These are phyloP conservation scores for Phragmatobia fuliginosa DNA, from an alignment of 2,888 invertebrate species.

Conservation along the genomic window DNA sequence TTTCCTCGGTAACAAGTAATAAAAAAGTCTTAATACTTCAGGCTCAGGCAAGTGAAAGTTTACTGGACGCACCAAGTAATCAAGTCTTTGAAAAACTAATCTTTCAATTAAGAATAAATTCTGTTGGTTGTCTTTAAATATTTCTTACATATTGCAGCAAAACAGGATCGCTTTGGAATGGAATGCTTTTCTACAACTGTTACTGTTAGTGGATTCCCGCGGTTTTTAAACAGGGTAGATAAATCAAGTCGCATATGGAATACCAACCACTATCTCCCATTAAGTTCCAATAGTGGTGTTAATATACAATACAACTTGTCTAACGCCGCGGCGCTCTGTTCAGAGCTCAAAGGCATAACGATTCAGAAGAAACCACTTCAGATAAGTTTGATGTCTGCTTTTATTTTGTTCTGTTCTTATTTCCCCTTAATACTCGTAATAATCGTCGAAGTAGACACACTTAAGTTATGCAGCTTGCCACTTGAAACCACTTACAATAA, in stretches of 20 bases:
- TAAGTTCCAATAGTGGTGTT: not conserved
- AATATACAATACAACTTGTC: not conserved
- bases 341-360: not conserved
- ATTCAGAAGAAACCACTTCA: conserved; percentile 9
- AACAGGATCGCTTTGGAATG: not conserved
- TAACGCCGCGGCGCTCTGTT: not conserved
- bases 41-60: conserved; percentile 65
- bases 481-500: conserved; percentile 23
- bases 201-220: not conserved
- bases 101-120: conserved; percentile 70
- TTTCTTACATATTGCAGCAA: conserved; percentile 3
- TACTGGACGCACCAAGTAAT: conserved; percentile 65
- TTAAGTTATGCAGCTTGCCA: conserved; percentile 17
- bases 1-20: conserved; percentile 67
- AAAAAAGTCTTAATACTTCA: conserved; percentile 71
- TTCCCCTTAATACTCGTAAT: not conserved
- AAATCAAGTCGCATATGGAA: not conserved
- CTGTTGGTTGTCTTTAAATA: conserved; percentile 20
- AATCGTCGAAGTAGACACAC: not conserved
- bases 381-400: conserved; percentile 14
- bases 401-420: conserved; percentile 19
- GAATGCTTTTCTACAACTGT: not conserved
- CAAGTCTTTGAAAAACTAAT: conserved; percentile 72
- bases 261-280: not conserved
- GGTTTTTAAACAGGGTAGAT: not conserved